Conservation (phyloP, 2,888 invertebrate genomes). For the Caenorhabditis sp. region DNA sequence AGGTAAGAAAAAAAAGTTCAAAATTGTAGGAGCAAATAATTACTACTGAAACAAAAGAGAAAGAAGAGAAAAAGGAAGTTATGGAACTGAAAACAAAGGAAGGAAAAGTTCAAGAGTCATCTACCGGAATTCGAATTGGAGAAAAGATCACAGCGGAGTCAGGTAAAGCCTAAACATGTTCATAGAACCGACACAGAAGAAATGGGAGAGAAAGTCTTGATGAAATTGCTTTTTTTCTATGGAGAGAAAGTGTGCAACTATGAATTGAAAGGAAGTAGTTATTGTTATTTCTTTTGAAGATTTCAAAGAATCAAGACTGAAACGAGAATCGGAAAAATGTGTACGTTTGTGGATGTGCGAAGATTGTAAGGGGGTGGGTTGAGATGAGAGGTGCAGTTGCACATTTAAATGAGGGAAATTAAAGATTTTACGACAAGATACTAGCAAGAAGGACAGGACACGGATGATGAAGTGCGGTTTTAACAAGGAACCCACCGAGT, state of each 20-base stretch:
- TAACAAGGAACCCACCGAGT: slow-evolving; percentile 1
- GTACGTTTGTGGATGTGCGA: slow-evolving; percentile 12
- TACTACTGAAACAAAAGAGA: not conserved
- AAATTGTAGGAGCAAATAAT: too few species aligned
- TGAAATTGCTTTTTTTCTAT: slow-evolving; percentile 37
- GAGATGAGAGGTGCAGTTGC: slow-evolving; percentile 37
- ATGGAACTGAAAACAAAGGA: slow-evolving; percentile 8
- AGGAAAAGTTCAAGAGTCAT: slow-evolving; percentile 11
- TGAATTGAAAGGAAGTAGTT: slow-evolving; percentile 64
- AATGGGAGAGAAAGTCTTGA: slow-evolving; percentile 2
- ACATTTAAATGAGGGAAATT: slow-evolving; percentile 55
- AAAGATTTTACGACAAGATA: slow-evolving; percentile 60
- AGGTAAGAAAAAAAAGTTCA: not conserved
- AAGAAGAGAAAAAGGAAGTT: slow-evolving; percentile 11
- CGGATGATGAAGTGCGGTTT: not conserved
- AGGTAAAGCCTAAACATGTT: slow-evolving; percentile 33
- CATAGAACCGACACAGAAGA: slow-evolving; percentile 30
- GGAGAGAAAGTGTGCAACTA: slow-evolving; percentile 16
- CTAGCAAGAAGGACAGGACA: slow-evolving; percentile 38
- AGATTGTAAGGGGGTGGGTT: not conserved
- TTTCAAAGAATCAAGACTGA: slow-evolving; percentile 51
- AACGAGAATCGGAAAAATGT: slow-evolving; percentile 33
- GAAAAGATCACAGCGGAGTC: slow-evolving; percentile 58
- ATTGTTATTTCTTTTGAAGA: slow-evolving; percentile 66
- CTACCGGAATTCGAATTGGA: slow-evolving; percentile 57